Base-by-base conservation (phyloP, 2,797 vertebrate genomes). In the Philypnodon macrostomus region DNA sequence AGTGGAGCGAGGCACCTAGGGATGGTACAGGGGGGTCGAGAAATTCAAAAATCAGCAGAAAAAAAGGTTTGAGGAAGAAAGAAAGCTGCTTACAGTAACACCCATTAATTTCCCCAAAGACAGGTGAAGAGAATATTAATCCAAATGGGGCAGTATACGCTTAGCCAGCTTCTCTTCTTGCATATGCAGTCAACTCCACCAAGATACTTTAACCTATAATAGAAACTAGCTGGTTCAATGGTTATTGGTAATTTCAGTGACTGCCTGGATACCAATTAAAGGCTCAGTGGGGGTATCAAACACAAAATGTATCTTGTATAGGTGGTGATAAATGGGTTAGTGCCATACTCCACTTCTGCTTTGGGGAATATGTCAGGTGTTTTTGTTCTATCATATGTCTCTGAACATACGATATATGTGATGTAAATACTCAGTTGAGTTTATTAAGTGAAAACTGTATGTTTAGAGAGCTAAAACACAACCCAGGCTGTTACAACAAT, bases 61-160 rank as follows among this genome's bases (percentile, higher is more conserved):
- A 76, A 77, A 79, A 75, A 41, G 47, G 59, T 57, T 62, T 53
- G 57, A 77, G 55, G 55, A 67, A 64, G 60, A 71, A 71, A 68
- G 67, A 74, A 75, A 71, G 59, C 75, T 62, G 73, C 70, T 84
- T 77, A 66, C 50, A 69, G 66, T 76, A 79, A 73, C 74, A 73
- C 45, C 50, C 67, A 73, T 83, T 83, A 70, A 82, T 81, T 80
- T 85, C 72, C 78, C 67, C 36, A 51, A 67, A 71, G 67, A 78
- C 75, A 83, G 73, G 64, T 83, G 67, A 77, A 52, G 62, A 52
- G 51, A 61, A 83, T 83, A 83, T 78, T 73, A 79, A 80, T 83
- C 67, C 70, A 67, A 74, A 86, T 64, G 71, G 57, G 42, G 67
- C 48, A 52, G 49, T 50, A 9, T 61, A 37, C 55, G 50, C 45